A percentile compares a stretch with the other conserved stretches of the same genome.
Conservation (phyloP, 1,140 invertebrate species). For the Drosophila novamexicana region DNA sequence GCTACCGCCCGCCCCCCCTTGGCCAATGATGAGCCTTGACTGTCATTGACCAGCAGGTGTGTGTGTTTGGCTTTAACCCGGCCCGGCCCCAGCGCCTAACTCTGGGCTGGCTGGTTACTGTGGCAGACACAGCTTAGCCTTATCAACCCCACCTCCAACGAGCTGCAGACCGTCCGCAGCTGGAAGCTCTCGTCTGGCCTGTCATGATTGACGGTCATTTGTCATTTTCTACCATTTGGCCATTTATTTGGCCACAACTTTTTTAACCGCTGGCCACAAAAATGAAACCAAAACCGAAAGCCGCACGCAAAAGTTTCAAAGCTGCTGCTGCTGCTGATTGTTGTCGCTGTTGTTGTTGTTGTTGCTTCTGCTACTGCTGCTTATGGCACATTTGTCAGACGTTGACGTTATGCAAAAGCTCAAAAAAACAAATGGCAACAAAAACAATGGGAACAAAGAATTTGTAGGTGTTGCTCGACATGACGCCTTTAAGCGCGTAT, state of each 20-base stretch:
- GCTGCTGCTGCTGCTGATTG: conserved; percentile 33
- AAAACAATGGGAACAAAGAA: conserved; percentile 46
- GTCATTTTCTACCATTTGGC: conserved; percentile 80
- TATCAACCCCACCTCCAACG: conserved; percentile 38
- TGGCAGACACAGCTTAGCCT: conserved; percentile 73
- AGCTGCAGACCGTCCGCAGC: conserved; percentile 24
- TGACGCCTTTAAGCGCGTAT: conserved; percentile 80
- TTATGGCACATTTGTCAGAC: conserved; percentile 80
- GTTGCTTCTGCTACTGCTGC: conserved; percentile 47
- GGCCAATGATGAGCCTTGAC: conserved; percentile 71
- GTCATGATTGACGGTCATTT: conserved; percentile 84
- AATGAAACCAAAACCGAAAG: conserved; percentile 58
- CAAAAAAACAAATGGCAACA: conserved; percentile 32
- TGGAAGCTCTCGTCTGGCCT: conserved; percentile 64
- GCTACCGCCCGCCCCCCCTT: no score
- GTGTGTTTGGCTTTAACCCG: conserved; percentile 47
- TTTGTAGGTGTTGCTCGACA: conserved; percentile 81
- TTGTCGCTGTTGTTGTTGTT: conserved; percentile 29
- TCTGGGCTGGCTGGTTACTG: conserved; percentile 2
- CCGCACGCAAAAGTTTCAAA: conserved; percentile 70
- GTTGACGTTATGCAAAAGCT: conserved; percentile 77
- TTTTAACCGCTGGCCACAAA: conserved; percentile 69
- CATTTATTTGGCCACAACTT: conserved; percentile 81
- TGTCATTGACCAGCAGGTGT: conserved; percentile 70
- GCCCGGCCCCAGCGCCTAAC: not conserved